These are phyloP conservation scores for Silurus meridionalis DNA, from an alignment of 2,113 vertebrate genomes.

Conservation along the genomic window DNA sequence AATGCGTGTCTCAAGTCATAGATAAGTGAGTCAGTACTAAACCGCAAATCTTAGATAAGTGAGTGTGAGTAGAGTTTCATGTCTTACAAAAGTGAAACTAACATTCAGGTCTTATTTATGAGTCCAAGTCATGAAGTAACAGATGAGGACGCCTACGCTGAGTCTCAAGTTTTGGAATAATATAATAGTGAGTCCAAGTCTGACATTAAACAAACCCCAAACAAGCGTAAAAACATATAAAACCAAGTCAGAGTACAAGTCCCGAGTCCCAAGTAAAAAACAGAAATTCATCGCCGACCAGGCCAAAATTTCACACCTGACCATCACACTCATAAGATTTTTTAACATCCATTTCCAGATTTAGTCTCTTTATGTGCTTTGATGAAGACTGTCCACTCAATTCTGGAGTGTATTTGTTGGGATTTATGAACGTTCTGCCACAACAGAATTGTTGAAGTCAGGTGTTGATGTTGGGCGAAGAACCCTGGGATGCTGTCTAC, in stretches of 20 bases:
- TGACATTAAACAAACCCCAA: background rate
- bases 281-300: background rate
- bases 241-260: background rate
- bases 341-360: background rate
- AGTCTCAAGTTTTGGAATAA: background rate
- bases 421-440: background rate
- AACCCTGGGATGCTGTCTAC: background rate
- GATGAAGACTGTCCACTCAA: background rate
- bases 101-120: background rate
- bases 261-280: background rate
- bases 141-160: background rate
- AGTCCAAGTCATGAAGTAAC: background rate
- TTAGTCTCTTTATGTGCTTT: background rate
- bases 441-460: background rate
- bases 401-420: background rate
- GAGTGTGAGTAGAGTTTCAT: background rate
- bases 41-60: background rate
- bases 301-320: background rate
- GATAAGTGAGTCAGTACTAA: background rate
- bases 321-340: background rate
- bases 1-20: background rate
- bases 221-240: background rate
- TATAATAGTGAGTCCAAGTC: background rate
- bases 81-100: background rate
- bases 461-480: background rate